Evolutionary conservation across 2,113 vertebrate genomes (phyloP).

Genomic region (Gallinago media): DNA sequence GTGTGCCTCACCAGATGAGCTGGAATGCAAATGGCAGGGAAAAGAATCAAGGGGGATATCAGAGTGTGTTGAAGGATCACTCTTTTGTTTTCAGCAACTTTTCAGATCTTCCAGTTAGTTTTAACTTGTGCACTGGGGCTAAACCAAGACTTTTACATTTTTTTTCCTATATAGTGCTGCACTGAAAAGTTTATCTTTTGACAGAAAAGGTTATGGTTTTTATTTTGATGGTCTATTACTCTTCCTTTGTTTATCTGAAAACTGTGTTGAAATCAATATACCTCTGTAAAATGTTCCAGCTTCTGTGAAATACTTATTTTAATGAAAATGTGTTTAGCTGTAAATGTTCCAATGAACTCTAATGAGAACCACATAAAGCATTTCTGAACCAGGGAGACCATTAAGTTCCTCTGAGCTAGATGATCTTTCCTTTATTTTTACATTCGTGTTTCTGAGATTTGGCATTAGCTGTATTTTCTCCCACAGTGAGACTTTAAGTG

Average conservation of each 20-base stretch:
- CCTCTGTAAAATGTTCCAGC: background rate
- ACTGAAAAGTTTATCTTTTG: background rate
- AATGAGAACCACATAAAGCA: background rate
- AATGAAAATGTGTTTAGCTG: background rate
- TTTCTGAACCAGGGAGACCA: background rate
- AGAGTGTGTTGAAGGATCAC: background rate
- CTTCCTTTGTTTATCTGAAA: background rate
- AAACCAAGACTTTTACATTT: background rate
- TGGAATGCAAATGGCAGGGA: background rate
- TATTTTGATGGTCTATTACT: background rate
- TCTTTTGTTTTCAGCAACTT: background rate
- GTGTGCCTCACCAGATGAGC: background rate
- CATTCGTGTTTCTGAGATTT: background rate
- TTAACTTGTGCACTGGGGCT: background rate
- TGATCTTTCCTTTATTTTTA: background rate
- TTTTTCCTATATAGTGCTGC: accelerated
- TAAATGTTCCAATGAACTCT: background rate
- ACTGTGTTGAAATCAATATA: background rate
- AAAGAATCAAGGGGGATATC: background rate
- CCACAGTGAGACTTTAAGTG: background rate
- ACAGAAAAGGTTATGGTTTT: background rate
- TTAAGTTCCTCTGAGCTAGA: background rate
- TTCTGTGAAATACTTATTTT: background rate
- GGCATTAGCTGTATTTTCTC: background rate
- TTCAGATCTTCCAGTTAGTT: background rate